Percentiles rank a stretch among this genome's conserved stretches.
Conservation (phyloP, 2,888 invertebrate genomes). For the Bembecia ichneumoniformis region DNA sequence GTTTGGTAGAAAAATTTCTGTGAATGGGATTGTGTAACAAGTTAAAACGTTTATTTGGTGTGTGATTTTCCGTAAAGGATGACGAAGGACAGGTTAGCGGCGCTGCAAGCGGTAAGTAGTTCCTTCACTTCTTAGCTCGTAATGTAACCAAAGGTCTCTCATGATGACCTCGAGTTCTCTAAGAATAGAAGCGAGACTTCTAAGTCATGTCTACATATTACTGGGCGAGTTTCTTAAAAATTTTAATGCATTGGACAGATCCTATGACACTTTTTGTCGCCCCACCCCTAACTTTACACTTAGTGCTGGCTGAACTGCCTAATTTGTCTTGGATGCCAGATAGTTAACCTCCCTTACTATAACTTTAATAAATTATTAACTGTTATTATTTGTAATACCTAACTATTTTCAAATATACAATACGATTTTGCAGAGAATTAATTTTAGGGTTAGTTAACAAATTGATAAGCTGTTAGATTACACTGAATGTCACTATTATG, state of each 20-base stretch:
- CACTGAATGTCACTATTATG: no score
- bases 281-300: slow-evolving; percentile 58
- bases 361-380: no score
- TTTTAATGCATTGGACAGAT: no score
- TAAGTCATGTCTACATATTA: no score
- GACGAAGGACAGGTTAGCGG: slow-evolving; percentile 98
- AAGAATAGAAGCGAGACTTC: slow-evolving; percentile 17
- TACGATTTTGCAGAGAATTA: no score
- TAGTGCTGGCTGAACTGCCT: slow-evolving; percentile 36
- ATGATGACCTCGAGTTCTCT: slow-evolving; percentile 56
- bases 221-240: no score
- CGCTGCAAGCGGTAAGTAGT: slow-evolving; percentile 90
- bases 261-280: slow-evolving; percentile 31
- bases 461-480: no score
- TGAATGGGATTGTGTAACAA: slow-evolving; percentile 85
- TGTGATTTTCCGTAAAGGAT: slow-evolving; percentile 80
- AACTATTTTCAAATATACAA: no score
- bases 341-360: slow-evolving; percentile 13
- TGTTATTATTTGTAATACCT: no score
- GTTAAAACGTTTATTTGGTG: slow-evolving; percentile 76
- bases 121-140: slow-evolving; percentile 36
- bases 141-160: slow-evolving; percentile 51
- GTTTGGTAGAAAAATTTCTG: slow-evolving; percentile 79
- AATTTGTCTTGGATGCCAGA: slow-evolving; percentile 39
- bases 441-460: no score